Base-by-base conservation (phyloP, 2,113 vertebrate genomes). In the Urocitellus parryii region DNA sequence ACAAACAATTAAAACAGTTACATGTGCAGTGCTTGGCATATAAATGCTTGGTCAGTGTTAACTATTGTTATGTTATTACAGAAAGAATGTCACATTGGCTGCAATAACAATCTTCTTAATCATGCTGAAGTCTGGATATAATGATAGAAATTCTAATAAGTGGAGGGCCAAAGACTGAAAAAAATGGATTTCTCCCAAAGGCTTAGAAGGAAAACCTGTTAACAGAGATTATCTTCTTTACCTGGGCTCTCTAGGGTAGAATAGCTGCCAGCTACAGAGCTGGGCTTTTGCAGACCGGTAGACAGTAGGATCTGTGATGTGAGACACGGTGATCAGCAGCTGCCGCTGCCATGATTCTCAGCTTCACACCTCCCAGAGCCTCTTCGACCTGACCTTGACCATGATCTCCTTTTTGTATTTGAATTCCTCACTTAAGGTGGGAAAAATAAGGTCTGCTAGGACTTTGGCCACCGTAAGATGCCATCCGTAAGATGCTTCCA, bases 201-300 rank as follows among this genome's bases (percentile, higher is more conserved):
- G 53, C 58, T 67, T 67, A 37, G 37, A 76, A 61, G 84, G 87
- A 86, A 96, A 90, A 56, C n/a, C 56, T 45, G 48, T 77, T 78
- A 63, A 76, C 78, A 68, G 73, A 63, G 37, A 74, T 53, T 8
- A 58, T 34, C 68, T 86, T 72, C 58, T 86, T 96, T 93, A n/a
- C 67, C 76, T 89, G 91, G 93, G 53, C 83, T 13, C 72, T 51
- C 42, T n/a, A 18, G 32, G 91, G 17, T 4, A 29, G 25, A 27
- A 48, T 8, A 25, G 32, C 93, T 81, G 45, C 76, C 83, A 18
- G 12, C 12, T n/a, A 51, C 27, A 72, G 39, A 56, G 39, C 16
- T 78, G 79, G 24, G 18, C 5, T 73, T 83, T 51, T 77, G 39
- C 65, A 91, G 79, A 79, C 32, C 73, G 39, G 58, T 58, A 83